These are phyloP conservation scores for Drosophila falleni DNA, from an alignment of 2,888 invertebrate genomes.

Conservation along the genomic window DNA sequence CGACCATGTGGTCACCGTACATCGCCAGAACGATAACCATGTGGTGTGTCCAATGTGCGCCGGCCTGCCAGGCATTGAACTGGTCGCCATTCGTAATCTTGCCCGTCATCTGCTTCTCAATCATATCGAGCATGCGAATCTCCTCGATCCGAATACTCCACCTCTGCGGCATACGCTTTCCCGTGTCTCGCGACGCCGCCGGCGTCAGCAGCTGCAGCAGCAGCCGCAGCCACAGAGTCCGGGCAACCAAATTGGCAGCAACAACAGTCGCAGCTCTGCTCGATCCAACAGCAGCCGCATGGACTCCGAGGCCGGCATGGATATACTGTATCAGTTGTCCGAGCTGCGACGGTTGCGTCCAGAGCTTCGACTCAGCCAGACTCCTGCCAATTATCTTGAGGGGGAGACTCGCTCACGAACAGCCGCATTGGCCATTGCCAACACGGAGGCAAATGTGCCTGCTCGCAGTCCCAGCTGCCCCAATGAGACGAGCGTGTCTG, in stretches of 20 bases:
- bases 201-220: conserved; percentile 43
- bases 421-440: conserved; percentile 26
- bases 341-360: conserved; percentile 51
- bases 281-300: conserved; percentile 25
- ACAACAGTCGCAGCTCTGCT: conserved; percentile 7
- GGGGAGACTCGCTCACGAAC: conserved; percentile 31
- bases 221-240: conserved; percentile 24
- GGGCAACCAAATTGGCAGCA: conserved; percentile 10
- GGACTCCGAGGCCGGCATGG: conserved; percentile 34
- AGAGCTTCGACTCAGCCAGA: conserved; percentile 16
- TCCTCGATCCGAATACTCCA: conserved; percentile 61
- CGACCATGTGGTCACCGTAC: conserved; percentile 55
- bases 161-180: conserved; percentile 37
- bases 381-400: conserved; percentile 27
- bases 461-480: background rate
- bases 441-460: conserved; percentile 7
- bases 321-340: conserved; percentile 54
- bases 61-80: conserved; percentile 48
- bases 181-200: conserved; percentile 50
- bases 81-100: conserved; percentile 60
- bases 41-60: conserved; percentile 73
- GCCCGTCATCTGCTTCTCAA: conserved; percentile 60
- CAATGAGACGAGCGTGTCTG: background rate
- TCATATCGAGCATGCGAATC: conserved; percentile 72
- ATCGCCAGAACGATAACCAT: conserved; percentile 46